phyloP scores from a whole-genome alignment of 2,888 invertebrate genomes.

The Polyommatus icarus region DNA sequence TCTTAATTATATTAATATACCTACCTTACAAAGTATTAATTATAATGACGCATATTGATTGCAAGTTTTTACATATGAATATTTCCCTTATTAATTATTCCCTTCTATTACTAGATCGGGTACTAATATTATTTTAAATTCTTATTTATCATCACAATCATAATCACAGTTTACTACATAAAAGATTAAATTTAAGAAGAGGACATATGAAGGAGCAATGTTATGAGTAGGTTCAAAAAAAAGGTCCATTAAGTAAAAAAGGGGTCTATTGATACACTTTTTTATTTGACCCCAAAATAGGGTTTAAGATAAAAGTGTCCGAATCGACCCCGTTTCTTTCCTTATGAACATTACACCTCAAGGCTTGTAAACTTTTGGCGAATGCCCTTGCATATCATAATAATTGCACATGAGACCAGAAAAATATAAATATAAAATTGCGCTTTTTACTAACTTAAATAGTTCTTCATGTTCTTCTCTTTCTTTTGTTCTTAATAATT shows the following conservation, averaged over 20 bases:
- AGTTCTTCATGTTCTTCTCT: slow-evolving; percentile 43
- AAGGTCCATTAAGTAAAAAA: slow-evolving; percentile 40
- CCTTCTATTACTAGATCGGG: slow-evolving; percentile 43
- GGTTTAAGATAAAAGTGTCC: slow-evolving; percentile 43
- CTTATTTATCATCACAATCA: slow-evolving; percentile 42
- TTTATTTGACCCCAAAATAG: slow-evolving; percentile 43
- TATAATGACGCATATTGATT: slow-evolving; percentile 43
- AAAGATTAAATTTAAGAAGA: slow-evolving; percentile 40
- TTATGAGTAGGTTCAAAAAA: slow-evolving; percentile 43
- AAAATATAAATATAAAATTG: slow-evolving; percentile 43
- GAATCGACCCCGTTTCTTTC: slow-evolving; percentile 43
- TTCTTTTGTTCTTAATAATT: slow-evolving; percentile 43
- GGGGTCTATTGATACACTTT: slow-evolving; percentile 40
- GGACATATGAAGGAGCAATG: slow-evolving; percentile 43
- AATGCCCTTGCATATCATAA: slow-evolving; percentile 42
- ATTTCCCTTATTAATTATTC: slow-evolving; percentile 43
- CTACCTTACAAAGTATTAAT: slow-evolving; percentile 43
- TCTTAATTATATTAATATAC: slow-evolving; percentile 42
- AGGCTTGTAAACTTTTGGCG: slow-evolving; percentile 43
- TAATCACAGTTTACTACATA: slow-evolving; percentile 28
- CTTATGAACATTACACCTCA: slow-evolving; percentile 43
- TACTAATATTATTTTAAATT: slow-evolving; percentile 43
- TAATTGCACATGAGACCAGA: slow-evolving; percentile 43
- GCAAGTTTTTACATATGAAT: slow-evolving; percentile 42
- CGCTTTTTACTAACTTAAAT: slow-evolving; percentile 43